Evolutionary conservation across 1,140 invertebrate genomes (phyloP), one percentile per base, ranked within the genome.

Genomic region (Spodoptera litura): DNA sequence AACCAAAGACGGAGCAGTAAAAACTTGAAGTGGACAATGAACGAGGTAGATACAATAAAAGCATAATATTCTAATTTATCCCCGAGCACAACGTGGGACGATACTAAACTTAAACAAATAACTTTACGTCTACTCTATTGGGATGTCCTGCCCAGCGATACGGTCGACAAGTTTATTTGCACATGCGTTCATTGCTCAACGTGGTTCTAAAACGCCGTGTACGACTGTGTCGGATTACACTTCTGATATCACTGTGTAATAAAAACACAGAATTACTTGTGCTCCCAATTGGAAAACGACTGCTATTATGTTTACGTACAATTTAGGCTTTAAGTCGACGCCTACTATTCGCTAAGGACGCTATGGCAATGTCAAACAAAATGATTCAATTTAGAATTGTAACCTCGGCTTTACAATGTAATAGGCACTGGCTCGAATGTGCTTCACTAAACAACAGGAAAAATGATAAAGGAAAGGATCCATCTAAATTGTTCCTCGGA

Each of bases 101-200:
- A 75, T 87, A 88, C 84, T 94, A 94, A 94, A 93, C 91, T 94
- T 93, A 93, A 94, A 93, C 91, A 94, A 93, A 94, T 94, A 94
- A 92, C 87, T 92, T 92, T 91, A 91, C 88, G 87, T 82, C 86
- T 79, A 82, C 86, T 94, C 89, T 91, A 94, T 92, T 92, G 90
- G 88, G 90, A 92, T 92, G 92, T 94, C 91, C 92, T 92, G 92
- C 87, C 81, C 68, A 55, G 31, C 62, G 51, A 79, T 81, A 82
- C 56, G 53, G 62, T 27, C 77, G 75, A 81, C 44, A 70, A 64
- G 62, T 79, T 81, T 58, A 78, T 79, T 70, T 80, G 56, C 38
- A 79, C 62, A 62, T 55, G 61, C 20, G 51, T 53, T 75, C 35
- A 77, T 49, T 76, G 55, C 59, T 53, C 75, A 51, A 61, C 71